These are phyloP conservation scores for Drosophila algonquin DNA, from an alignment of 2,888 invertebrate genomes.

Conservation along the genomic window DNA sequence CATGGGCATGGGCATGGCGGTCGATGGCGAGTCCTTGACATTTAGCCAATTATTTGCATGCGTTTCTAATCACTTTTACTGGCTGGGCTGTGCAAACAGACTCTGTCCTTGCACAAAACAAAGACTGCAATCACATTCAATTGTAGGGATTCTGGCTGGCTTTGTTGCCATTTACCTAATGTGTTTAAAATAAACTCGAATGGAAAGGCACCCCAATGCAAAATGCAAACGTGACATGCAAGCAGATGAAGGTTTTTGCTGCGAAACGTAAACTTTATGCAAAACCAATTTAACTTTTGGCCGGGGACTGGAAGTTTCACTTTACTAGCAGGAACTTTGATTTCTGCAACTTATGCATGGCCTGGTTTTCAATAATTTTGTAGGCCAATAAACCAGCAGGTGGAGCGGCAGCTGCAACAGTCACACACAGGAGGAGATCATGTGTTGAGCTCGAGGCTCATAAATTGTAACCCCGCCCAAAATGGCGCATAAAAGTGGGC, in stretches of 20 bases:
- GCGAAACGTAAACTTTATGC: slow-evolving; percentile 45
- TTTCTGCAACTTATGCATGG: slow-evolving; percentile 64
- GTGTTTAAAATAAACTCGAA: slow-evolving; percentile 50
- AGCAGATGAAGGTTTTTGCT: slow-evolving; percentile 46
- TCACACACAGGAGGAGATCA: slow-evolving; percentile 21
- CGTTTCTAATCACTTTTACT: slow-evolving; percentile 27
- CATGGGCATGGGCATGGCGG: background rate
- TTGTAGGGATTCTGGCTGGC: slow-evolving; percentile 3
- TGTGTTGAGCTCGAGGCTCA: slow-evolving; percentile 41
- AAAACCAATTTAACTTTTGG: slow-evolving; percentile 72
- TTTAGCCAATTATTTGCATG: slow-evolving; percentile 28
- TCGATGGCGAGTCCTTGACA: slow-evolving; percentile 40
- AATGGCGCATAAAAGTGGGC: slow-evolving; percentile 58
- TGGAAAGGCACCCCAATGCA: slow-evolving; percentile 42
- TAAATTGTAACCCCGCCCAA: slow-evolving; percentile 54
- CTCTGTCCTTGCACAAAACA: slow-evolving; percentile 15
- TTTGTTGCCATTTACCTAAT: slow-evolving; percentile 37
- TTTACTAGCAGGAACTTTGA: slow-evolving; percentile 48
- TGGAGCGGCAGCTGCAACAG: slow-evolving; percentile 44
- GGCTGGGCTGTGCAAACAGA: background rate
- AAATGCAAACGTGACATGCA: slow-evolving; percentile 69
- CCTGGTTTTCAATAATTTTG: slow-evolving; percentile 75
- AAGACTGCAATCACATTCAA: slow-evolving; percentile 3
- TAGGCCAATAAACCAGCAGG: slow-evolving; percentile 66
- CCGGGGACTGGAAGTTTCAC: slow-evolving; percentile 48